A percentile compares a stretch with the other conserved stretches of the same genome.
These are phyloP conservation scores for Daphoenositta chrysoptera DNA, from an alignment of 2,113 vertebrate genomes.

Conservation along the genomic window DNA sequence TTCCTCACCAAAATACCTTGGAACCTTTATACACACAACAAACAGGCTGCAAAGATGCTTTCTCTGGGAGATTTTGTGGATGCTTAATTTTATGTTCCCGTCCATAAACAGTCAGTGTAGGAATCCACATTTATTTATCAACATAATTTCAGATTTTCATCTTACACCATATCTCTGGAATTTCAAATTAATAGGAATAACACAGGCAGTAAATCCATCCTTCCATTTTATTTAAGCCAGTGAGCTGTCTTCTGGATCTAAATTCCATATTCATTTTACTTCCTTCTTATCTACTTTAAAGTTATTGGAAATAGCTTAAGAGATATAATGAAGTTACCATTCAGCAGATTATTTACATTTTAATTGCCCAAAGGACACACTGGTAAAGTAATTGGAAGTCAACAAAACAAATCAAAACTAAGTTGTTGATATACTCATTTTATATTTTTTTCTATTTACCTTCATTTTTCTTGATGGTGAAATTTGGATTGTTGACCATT, in stretches of 20 bases:
- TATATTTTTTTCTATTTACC: conserved; percentile 69
- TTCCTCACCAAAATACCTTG: conserved; percentile 5
- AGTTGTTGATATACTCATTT: background rate
- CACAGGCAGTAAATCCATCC: background rate
- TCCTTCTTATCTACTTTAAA: conserved; percentile 13
- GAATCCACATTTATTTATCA: background rate
- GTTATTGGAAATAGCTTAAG: background rate
- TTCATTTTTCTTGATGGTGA: conserved; percentile 96
- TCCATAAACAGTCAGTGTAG: background rate
- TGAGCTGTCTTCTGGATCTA: background rate
- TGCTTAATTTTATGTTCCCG: conserved; percentile 33
- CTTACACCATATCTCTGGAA: background rate
- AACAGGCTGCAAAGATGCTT: conserved; percentile 12
- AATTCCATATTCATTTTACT: background rate
- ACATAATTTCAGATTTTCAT: background rate
- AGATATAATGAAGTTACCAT: background rate
- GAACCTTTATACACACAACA: background rate
- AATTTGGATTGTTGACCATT: conserved; percentile 96
- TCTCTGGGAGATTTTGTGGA: background rate
- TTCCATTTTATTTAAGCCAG: background rate
- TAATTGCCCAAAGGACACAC: background rate
- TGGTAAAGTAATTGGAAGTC: background rate
- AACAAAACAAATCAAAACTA: background rate
- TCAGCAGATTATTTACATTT: background rate
- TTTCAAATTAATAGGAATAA: conserved; percentile 12